These are phyloP conservation scores for Toxonevra muliebris DNA, from an alignment of 2,888 invertebrate genomes.

Conservation along the genomic window DNA sequence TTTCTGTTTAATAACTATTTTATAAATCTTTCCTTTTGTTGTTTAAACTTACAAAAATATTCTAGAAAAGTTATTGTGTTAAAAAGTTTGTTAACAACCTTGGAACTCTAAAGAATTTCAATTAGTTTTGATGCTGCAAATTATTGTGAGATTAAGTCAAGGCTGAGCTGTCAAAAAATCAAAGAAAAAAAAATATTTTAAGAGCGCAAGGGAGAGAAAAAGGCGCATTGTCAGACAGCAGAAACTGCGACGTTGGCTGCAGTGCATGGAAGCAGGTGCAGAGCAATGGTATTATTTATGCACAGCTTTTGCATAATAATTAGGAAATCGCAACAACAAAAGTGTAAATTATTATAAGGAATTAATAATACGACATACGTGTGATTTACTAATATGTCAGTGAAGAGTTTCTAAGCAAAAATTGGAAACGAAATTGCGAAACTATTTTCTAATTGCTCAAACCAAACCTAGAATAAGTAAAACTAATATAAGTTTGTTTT, in stretches of 20 bases:
- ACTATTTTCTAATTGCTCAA: too few relatives aligned
- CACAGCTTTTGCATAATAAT: slow-evolving; percentile 12
- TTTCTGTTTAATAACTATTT: not conserved
- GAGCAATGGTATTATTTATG: not conserved
- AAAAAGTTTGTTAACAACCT: too few relatives aligned
- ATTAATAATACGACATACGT: too few relatives aligned
- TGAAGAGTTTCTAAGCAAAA: too few relatives aligned
- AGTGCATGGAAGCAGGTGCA: not conserved
- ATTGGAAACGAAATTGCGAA: too few relatives aligned
- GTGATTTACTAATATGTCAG: too few relatives aligned
- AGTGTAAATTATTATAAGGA: not conserved
- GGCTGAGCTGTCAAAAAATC: not conserved
- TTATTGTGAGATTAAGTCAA: slow-evolving; percentile 5
- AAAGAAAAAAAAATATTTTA: not conserved
- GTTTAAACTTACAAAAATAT: too few relatives aligned
- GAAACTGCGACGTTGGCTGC: slow-evolving; percentile 6
- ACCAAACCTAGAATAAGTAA: too few relatives aligned
- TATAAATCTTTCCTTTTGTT: too few relatives aligned
- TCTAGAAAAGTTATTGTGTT: too few relatives aligned
- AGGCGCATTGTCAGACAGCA: slow-evolving; percentile 23
- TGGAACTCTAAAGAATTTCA: not conserved
- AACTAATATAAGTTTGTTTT: too few relatives aligned
- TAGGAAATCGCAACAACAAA: slow-evolving; percentile 3
- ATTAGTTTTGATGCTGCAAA: slow-evolving; percentile 4
- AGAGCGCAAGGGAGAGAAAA: slow-evolving; percentile 9